A percentile compares a stretch with the other conserved stretches of the same genome.
Conservation (phyloP, 1,140 invertebrate species). For the Leptinotarsa lineolata region DNA sequence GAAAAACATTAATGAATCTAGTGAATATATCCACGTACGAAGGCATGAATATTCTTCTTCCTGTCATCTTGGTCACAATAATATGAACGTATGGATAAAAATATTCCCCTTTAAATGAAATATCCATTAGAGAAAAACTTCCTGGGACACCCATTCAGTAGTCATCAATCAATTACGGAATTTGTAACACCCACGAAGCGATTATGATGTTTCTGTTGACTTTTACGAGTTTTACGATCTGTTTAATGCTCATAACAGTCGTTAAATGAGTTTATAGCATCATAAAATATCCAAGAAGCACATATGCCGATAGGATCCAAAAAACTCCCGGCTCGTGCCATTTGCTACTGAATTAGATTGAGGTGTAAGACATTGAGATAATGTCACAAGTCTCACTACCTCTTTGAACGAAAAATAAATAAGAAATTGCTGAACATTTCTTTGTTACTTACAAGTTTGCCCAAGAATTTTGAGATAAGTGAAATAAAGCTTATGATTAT, state of each 20-base stretch:
- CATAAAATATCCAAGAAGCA: conserved; percentile 41
- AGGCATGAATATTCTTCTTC: no score
- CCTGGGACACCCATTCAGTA: neutral
- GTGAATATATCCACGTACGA: no score
- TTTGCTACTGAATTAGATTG: conserved; percentile 25
- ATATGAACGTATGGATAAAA: no score
- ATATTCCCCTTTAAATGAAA: no score
- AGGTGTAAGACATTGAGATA: conserved; percentile 24
- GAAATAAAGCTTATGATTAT: neutral
- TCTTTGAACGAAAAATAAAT: neutral
- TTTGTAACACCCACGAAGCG: conserved; percentile 34
- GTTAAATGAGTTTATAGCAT: conserved; percentile 47
- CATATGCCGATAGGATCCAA: conserved; percentile 32
- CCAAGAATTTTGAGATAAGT: neutral
- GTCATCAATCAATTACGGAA: conserved; percentile 38
- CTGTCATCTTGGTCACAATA: no score
- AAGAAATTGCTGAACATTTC: neutral
- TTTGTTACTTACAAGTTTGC: neutral
- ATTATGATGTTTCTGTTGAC: conserved; percentile 50
- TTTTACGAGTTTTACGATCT: conserved; percentile 47
- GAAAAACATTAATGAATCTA: no score
- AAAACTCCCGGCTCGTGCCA: conserved; percentile 28
- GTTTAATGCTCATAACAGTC: conserved; percentile 51
- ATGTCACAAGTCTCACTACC: neutral
- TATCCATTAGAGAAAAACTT: no score